Evolutionary conservation across 2,888 invertebrate species (phyloP), one percentile per base, ranked within the genome.

Genomic region (Tridacna gigas): DNA sequence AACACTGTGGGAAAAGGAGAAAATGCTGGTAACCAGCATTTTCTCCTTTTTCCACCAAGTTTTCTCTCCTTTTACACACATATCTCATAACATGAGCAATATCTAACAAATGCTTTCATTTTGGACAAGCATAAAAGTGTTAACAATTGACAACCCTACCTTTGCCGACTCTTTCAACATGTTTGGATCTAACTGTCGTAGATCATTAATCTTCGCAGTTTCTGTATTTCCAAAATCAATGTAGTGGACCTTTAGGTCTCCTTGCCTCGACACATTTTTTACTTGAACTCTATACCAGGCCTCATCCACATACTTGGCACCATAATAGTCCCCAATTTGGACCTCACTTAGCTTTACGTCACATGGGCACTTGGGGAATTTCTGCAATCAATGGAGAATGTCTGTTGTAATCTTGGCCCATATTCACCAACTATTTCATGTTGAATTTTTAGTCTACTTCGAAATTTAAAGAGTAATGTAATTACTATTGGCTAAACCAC

Each of bases 151-250:
- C 3, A 37, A 37, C 7, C 85, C 47, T 66, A 91, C 92, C 89
- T 88, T 88, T 18, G 89, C 82, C n/a, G 88, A 89, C 45, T 89
- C 66, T 15, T 63, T 9, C 9, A 79, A 45, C 86, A 89, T 82
- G 15, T 84, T 81, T 11, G 77, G 63, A 5, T 84, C 79, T 0
- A 92, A 74, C 18, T 81, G 82, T 63, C 90, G 69, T 20, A 92
- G 73, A 37, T 88, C 69, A 12, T 82, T 71, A 0, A 82, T n/a
- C 9, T 75, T 77, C 12, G 88, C 83, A 0, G 45, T 80, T 45
- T 90, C 91, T n/a, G 28, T 73, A 80, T 92, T 91, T 0, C 92
- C 92, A 74, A 88, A 91, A 82, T 92, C 92, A n/a, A 91, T 66
- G 66, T 86, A 92, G 15, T 88, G 89, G 0, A 91, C 88, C 11